phyloP scores from a whole-genome alignment of 2,888 invertebrate genomes.

The Leptopilina drosophilae region DNA sequence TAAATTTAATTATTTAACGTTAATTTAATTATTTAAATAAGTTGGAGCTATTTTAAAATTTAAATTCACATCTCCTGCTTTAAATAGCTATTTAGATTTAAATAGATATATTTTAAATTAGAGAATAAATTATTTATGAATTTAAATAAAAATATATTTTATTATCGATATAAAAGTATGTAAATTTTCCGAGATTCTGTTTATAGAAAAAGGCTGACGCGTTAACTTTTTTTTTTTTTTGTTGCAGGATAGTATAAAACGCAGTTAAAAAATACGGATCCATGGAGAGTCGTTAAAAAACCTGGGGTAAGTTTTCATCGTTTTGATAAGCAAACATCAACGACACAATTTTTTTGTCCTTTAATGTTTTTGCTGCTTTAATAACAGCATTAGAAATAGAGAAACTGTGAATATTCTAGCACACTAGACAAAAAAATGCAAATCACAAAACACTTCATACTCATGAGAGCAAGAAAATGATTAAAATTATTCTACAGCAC shows the following conservation, averaged over 20 bases:
- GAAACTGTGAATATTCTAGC: background rate
- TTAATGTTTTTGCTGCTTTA: slow-evolving; percentile 14
- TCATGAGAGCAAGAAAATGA: too few relatives aligned
- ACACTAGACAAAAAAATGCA: background rate
- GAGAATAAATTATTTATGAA: too few relatives aligned
- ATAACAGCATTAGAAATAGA: background rate
- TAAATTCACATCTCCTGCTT: too few relatives aligned
- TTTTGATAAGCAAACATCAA: background rate
- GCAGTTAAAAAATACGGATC: background rate
- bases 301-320: background rate
- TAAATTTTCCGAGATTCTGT: background rate
- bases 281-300: slow-evolving; percentile 4
- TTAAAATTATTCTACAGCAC: too few relatives aligned
- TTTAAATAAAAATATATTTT: too few relatives aligned
- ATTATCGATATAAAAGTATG: background rate
- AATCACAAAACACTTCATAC: slow-evolving; percentile 2
- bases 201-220: background rate
- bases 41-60: too few relatives aligned
- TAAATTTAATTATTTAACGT: too few relatives aligned
- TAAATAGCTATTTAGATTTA: too few relatives aligned
- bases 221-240: background rate
- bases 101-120: too few relatives aligned
- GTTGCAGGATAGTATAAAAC: background rate
- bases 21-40: too few relatives aligned
- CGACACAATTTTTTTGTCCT: slow-evolving; percentile 19